Evolutionary conservation across 2,797 vertebrate genomes (phyloP), one percentile per base, ranked within the genome.

Genomic region (Anas georgica): DNA sequence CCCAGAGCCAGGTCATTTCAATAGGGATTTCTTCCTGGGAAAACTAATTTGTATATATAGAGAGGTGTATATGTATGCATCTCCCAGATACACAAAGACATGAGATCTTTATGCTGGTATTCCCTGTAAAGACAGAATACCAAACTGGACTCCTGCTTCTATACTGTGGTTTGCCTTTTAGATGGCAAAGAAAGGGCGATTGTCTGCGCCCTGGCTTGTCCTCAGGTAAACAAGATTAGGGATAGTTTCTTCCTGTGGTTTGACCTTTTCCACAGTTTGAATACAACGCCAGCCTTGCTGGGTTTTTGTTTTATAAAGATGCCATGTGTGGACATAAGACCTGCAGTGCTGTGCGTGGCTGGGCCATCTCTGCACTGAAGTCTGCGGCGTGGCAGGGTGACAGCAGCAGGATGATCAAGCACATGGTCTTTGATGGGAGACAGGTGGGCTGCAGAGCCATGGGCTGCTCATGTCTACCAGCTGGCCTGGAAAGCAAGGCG

Each of bases 51-150:
- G 12, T 28, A 18, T 35, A 14, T 3, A 28, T 2, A 37, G 0
- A 37, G 16, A 21, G 1, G 39, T 0, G 26, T 1, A 22, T 1
- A 28, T 2, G 7, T 14, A 31, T 7, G 5, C 4, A 28, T 17
- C 33, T 45, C 52, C 55, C 31, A 84, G 56, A 56, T 16, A 29
- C 5, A 20, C 43, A 43, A 15, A 72, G 39, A 22, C 7, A 2
- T 1, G 50, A 46, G n/a, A 33, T 12, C 31, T 41, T 80, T 48
- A 50, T 11, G 2, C 7, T 33, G 2, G 3, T 7, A 23, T n/a
- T 70, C 31, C 39, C 45, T 12, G 5, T 17, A 35, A 85, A 55
- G 26, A 15, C 45, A 72, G 15, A 64, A 64, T 10, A 58, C 8
- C 62, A 46, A 28, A 25, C 7, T 17, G 17, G 14, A 37, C 43